Evolutionary conservation across 2,797 vertebrate genomes (phyloP).

Genomic region (Danio albolineatus): DNA sequence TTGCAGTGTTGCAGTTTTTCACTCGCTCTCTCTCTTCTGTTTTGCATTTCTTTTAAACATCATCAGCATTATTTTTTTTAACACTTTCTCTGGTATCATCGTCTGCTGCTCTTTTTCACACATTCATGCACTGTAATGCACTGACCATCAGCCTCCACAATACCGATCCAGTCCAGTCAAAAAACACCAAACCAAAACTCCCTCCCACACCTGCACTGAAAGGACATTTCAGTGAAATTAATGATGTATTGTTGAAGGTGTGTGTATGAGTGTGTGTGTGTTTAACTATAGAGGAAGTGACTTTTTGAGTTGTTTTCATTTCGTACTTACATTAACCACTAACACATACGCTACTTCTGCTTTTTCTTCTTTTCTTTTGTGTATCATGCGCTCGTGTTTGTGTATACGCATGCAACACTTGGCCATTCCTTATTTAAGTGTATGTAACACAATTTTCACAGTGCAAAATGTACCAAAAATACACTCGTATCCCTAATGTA

Average conservation of each 20-base stretch:
- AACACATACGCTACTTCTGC: conserved; percentile 52
- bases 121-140: not conserved
- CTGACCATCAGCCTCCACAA: not conserved
- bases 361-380: conserved; percentile 57
- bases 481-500: not conserved
- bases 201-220: not conserved
- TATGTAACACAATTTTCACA: conserved; percentile 12
- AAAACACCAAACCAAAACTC: not conserved
- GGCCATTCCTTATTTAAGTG: conserved; percentile 45
- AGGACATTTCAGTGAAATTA: conserved; percentile 18
- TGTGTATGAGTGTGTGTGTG: conserved; percentile 27
- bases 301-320: conserved; percentile 61
- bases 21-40: conserved; percentile 21
- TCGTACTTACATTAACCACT: conserved; percentile 59
- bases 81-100: conserved; percentile 29
- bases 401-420: conserved; percentile 47
- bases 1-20: not conserved
- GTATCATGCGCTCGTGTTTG: conserved; percentile 52
- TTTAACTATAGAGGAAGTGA: conserved; percentile 53
- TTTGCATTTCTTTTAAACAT: conserved; percentile 74
- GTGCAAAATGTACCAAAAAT: not conserved
- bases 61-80: conserved; percentile 30
- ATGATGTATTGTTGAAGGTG: conserved; percentile 25
- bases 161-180: not conserved
- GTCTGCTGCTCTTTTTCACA: conserved; percentile 6